A percentile compares a stretch with the other conserved stretches of the same genome.
phyloP scores from a whole-genome alignment of 2,888 invertebrate genomes.

The Nephrocerus scutellatus region DNA sequence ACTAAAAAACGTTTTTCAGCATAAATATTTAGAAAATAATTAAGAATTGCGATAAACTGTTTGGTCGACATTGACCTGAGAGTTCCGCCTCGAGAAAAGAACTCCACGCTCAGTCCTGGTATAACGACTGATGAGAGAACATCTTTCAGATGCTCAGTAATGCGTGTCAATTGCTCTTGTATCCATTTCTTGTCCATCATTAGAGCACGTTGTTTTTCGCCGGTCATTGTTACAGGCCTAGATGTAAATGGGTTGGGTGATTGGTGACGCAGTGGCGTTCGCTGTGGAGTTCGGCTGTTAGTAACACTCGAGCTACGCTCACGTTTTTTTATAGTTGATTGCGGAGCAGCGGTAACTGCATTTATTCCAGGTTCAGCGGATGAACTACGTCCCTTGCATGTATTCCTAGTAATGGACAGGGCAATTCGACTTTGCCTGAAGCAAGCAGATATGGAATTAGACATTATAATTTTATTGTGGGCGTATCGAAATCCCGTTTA shows the following conservation, averaged over 20 bases:
- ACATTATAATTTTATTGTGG: too few relatives aligned
- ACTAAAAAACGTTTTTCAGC: conserved; percentile 37
- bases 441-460: conserved; percentile 1
- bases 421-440: conserved; percentile 30
- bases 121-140: conserved; percentile 19
- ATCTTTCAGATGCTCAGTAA: conserved; percentile 34
- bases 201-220: conserved; percentile 33
- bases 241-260: conserved; percentile 9
- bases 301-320: conserved; percentile 24
- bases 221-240: conserved; percentile 27
- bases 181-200: conserved; percentile 44
- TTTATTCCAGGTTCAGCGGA: conserved; percentile 19
- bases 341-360: background rate
- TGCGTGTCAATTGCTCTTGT: conserved; percentile 31
- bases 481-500: too few relatives aligned
- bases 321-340: conserved; percentile 8
- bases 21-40: conserved; percentile 36
- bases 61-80: conserved; percentile 44
- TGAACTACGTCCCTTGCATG: conserved; percentile 25
- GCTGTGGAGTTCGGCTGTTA: conserved; percentile 22
- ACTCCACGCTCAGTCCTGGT: conserved; percentile 28
- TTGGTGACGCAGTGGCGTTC: conserved; percentile 22
- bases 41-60: conserved; percentile 40
- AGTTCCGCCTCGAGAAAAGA: conserved; percentile 28
- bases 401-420: too few relatives aligned